phyloP scores from a whole-genome alignment of 2,888 invertebrate species.

The Neocrepidodera transversa region DNA sequence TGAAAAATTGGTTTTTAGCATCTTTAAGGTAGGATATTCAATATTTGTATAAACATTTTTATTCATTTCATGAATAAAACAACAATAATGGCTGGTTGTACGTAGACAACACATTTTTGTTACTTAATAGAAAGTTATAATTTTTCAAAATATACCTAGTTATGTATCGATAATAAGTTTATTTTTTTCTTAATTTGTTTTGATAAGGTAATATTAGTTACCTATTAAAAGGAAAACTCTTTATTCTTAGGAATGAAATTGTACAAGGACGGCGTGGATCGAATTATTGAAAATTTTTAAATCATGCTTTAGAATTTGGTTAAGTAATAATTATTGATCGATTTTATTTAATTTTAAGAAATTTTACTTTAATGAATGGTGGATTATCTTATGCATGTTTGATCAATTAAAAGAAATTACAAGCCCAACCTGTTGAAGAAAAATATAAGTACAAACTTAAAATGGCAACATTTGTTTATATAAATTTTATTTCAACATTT shows the following conservation, averaged over 20 bases:
- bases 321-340: neutral
- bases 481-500: constrained; percentile 1
- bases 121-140: constrained; percentile 6
- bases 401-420: constrained; percentile 11
- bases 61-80: constrained; percentile 2
- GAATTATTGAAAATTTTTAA: constrained; percentile 8
- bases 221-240: neutral
- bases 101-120: constrained; percentile 9
- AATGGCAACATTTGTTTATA: constrained; percentile 4
- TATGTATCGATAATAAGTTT: neutral
- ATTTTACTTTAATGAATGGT: no score
- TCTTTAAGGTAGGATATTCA: neutral
- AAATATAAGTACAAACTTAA: neutral
- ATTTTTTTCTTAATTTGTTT: neutral
- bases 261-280: constrained; percentile 22
- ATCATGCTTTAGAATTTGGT: neutral
- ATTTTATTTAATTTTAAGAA: neutral
- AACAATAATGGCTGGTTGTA: constrained; percentile 10
- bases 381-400: neutral
- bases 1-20: neutral
- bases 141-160: neutral
- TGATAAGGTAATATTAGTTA: neutral
- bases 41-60: neutral
- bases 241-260: neutral
- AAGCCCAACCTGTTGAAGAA: constrained; percentile 24